Base-by-base conservation (phyloP, 2,797 vertebrate species). In the Diplodus sargus region DNA sequence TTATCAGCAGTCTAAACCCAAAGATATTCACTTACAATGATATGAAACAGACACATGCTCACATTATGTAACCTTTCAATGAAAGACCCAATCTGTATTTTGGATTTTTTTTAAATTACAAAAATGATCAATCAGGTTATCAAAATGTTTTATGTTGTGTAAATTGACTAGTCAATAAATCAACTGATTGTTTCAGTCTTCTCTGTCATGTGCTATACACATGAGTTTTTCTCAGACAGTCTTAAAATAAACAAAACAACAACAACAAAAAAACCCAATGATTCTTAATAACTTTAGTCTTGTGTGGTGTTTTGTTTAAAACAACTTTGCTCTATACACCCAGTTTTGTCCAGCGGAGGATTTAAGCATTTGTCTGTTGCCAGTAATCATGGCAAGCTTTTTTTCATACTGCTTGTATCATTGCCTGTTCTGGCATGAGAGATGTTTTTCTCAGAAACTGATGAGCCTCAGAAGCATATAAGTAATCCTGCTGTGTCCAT, bases 381-480 rank as follows among this genome's bases (percentile, higher is more conserved):
- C 30, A 47, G 45, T 16, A 45, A 23, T 43, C 43, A 45, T 42
- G 18, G 8, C 3, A 15, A 57, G 15, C 30, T 43, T 42, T 49
- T 61, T 43, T 73, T 74, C 49, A 62, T 14, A 22, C 5, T 1
- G 1, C 49, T 54, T 39, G 1, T 62, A 20, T 45, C 20, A 39
- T 49, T 54, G 47, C 34, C 39, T 30, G 20, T 22, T 52, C 30
- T 49, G 15, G 25, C 51, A 65, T 42, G 9, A 49, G 45, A 54
- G 14, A 23, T 18, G 54, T 43, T 49, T 72, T 51, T 52, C 58
- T 60, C 11, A 6, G 34, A 30, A 54, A 34, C 18, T 58, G 28
- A 22, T 57, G 61, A 16, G 15, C 14, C 63, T 52, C 22, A 62
- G 54, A 57, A 62, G 48, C 60, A 66, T 60, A 52, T 70, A n/a